A percentile compares a stretch with the other conserved stretches of the same genome.
Evolutionary conservation across 2,888 invertebrate genomes (phyloP).

Genomic region (Drosophila robusta): DNA sequence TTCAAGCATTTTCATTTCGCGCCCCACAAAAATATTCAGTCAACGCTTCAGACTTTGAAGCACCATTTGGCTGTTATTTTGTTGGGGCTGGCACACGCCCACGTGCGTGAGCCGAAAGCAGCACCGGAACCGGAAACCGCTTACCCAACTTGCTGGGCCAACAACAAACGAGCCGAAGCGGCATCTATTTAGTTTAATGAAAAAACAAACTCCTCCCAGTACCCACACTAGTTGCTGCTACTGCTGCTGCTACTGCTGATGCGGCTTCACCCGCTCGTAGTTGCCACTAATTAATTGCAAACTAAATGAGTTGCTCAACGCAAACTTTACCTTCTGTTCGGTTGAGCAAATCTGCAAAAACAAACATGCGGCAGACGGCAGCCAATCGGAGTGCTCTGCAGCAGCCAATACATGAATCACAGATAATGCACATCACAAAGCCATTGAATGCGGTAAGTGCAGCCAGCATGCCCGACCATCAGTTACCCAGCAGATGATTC

Average conservation of each 20-base stretch:
- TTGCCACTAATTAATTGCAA: slow-evolving; percentile 79
- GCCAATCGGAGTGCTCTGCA: not conserved
- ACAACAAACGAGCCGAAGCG: slow-evolving; percentile 21
- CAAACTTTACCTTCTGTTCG: slow-evolving; percentile 61
- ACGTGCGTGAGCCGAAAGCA: slow-evolving; percentile 7
- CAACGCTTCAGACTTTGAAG: slow-evolving; percentile 17
- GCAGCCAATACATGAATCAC: slow-evolving; percentile 3
- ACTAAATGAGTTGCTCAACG: slow-evolving; percentile 72
- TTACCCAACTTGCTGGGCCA: slow-evolving; percentile 35
- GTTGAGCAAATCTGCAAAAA: slow-evolving; percentile 27
- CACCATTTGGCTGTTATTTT: slow-evolving; percentile 7
- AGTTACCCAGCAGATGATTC: not conserved
- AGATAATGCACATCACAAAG: slow-evolving; percentile 5
- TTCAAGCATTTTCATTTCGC: slow-evolving; percentile 70
- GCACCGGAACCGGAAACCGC: slow-evolving; percentile 52
- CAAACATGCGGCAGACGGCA: slow-evolving; percentile 11
- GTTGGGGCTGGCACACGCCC: not conserved
- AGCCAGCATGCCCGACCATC: not conserved
- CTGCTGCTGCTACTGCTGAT: slow-evolving; percentile 21
- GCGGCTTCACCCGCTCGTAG: slow-evolving; percentile 22
- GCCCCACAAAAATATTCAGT: slow-evolving; percentile 54
- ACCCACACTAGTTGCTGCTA: slow-evolving; percentile 4
- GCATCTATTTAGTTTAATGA: slow-evolving; percentile 72
- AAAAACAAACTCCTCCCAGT: slow-evolving; percentile 63
- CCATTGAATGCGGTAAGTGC: not conserved